These are phyloP conservation scores for Drosophila merina DNA, from an alignment of 2,888 invertebrate genomes.

Conservation along the genomic window DNA sequence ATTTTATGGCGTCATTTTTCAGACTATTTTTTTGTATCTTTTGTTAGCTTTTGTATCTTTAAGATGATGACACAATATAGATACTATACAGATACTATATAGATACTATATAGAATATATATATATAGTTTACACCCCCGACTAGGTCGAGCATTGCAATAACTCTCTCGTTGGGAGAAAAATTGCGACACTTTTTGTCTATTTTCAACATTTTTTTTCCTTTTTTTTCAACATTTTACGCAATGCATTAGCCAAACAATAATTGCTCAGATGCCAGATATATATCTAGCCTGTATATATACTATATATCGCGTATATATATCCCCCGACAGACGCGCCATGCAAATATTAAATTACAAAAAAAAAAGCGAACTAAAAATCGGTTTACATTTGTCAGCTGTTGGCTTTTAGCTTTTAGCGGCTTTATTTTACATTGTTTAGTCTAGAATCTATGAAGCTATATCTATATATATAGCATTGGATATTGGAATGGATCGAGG, in stretches of 20 bases:
- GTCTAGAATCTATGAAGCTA: conserved; percentile 13
- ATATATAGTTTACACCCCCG: conserved; percentile 34
- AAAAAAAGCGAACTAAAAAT: conserved; percentile 2
- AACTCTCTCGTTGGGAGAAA: conserved; percentile 53
- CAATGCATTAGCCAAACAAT: conserved; percentile 73
- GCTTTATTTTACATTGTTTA: conserved; percentile 22
- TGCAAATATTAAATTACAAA: conserved; percentile 69
- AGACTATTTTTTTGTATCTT: not conserved
- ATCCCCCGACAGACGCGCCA: conserved; percentile 43
- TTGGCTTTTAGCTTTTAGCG: conserved; percentile 7
- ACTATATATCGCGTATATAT: conserved; percentile 4
- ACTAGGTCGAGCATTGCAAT: conserved; percentile 65
- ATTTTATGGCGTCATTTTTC: conserved; percentile 26
- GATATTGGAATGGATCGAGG: not conserved
- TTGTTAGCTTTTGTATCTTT: too few species aligned
- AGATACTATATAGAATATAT: not conserved
- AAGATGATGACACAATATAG: conserved; percentile 58
- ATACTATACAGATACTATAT: not conserved
- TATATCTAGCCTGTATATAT: not conserved
- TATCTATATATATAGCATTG: not conserved
- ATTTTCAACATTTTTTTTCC: conserved; percentile 65
- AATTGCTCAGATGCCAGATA: conserved; percentile 57
- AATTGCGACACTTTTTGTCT: conserved; percentile 72
- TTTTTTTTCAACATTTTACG: conserved; percentile 28
- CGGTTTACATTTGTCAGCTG: conserved; percentile 10